Percentiles rank a stretch among this genome's conserved stretches.
phyloP scores from a whole-genome alignment of 2,113 vertebrate genomes.

The Paratilapia polleni region DNA sequence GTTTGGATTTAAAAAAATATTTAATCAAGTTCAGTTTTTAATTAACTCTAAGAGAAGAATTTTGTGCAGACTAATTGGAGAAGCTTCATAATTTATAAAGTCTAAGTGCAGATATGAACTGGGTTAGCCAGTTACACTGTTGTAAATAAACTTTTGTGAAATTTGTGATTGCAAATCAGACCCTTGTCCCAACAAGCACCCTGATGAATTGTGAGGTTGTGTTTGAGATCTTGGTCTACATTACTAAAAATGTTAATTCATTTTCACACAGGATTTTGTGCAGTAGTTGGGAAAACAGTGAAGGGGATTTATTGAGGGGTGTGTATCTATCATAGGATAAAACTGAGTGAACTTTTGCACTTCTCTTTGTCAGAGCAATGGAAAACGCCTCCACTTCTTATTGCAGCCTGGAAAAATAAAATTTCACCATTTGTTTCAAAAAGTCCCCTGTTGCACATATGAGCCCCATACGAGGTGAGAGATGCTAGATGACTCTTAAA shows the following conservation, averaged over 20 bases:
- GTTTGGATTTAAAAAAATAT: no score
- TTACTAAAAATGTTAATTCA: slow-evolving; percentile 9
- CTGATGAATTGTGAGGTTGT: slow-evolving; percentile 14
- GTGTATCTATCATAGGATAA: slow-evolving; percentile 36
- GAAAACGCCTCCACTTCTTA: slow-evolving; percentile 23
- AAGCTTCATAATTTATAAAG: no score
- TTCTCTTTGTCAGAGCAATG: slow-evolving; percentile 19
- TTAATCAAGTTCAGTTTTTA: not conserved
- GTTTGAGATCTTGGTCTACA: not conserved
- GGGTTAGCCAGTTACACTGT: not conserved
- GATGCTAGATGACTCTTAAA: not conserved
- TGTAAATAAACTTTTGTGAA: not conserved
- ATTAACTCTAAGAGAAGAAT: no score
- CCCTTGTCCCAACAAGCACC: not conserved
- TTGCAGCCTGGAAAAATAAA: slow-evolving; percentile 53
- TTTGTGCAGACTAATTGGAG: no score
- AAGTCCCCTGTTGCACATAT: slow-evolving; percentile 22
- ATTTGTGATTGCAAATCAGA: not conserved
- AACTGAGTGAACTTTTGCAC: slow-evolving; percentile 54
- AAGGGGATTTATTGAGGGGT: slow-evolving; percentile 30
- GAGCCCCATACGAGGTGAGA: not conserved
- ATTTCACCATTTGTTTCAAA: slow-evolving; percentile 43
- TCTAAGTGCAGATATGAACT: not conserved
- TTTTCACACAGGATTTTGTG: slow-evolving; percentile 41
- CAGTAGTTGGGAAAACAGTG: slow-evolving; percentile 38